Evolutionary conservation across 2,113 vertebrate genomes (phyloP).

Genomic region (Macrotis lagotis): DNA sequence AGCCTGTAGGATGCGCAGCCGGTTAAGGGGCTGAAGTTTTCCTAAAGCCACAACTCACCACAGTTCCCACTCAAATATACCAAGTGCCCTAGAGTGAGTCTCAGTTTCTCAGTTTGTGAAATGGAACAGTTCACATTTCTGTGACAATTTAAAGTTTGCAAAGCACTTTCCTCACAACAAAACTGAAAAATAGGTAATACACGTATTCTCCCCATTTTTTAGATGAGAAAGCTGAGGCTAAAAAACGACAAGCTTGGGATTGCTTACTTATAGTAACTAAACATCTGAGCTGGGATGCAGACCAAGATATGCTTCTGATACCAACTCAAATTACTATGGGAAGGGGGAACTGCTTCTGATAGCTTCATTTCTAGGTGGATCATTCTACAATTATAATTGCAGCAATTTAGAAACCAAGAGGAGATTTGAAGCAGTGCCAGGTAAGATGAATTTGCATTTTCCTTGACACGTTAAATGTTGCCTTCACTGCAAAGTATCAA

Average conservation of each 20-base stretch:
- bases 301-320: not conserved
- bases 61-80: not conserved
- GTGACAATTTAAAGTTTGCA: not conserved
- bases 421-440: not conserved
- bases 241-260: not conserved
- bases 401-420: constrained; percentile 6
- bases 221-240: not conserved
- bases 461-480: not conserved
- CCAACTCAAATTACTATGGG: constrained; percentile 29
- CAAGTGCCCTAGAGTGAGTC: not conserved
- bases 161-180: not conserved
- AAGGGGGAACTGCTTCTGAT: constrained; percentile 6
- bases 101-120: not conserved
- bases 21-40: not conserved
- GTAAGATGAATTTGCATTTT: constrained; percentile 23
- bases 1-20: not conserved
- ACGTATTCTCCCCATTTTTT: not conserved
- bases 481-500: not conserved
- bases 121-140: not conserved
- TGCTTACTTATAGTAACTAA: not conserved
- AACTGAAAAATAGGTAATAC: not conserved
- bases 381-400: not conserved
- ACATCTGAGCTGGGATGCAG: not conserved
- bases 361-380: constrained; percentile 12
- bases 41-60: not conserved